Percentiles rank a stretch among this genome's conserved stretches.
phyloP scores from a whole-genome alignment of 2,113 vertebrate genomes.

The Nettapus auritus region DNA sequence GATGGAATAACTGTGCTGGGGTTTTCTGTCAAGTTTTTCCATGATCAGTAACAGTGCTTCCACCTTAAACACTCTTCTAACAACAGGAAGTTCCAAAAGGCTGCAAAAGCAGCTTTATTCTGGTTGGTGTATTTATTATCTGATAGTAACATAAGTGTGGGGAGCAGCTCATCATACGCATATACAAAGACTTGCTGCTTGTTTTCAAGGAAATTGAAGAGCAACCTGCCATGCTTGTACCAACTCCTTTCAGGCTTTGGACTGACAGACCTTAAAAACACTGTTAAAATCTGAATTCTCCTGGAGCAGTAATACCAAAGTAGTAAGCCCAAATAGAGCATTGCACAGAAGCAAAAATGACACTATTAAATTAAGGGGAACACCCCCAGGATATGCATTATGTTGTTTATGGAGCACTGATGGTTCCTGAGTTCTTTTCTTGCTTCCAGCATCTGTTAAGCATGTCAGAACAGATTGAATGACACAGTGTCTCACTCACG shows the following conservation, averaged over 20 bases:
- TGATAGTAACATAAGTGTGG: accelerated
- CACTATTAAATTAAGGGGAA: background rate
- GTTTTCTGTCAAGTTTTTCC: background rate
- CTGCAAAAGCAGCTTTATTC: background rate
- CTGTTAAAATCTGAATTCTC: background rate
- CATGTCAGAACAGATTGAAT: background rate
- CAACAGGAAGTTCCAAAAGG: background rate
- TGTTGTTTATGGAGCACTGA: background rate
- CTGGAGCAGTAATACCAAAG: background rate
- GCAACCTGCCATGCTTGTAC: background rate
- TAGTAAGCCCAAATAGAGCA: background rate
- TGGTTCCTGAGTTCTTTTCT: background rate
- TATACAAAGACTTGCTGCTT: background rate
- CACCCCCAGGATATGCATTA: background rate
- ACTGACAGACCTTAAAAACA: background rate
- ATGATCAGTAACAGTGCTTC: background rate
- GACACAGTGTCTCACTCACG: background rate
- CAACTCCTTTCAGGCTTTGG: background rate
- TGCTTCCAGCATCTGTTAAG: background rate
- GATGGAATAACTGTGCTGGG: accelerated
- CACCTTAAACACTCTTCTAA: background rate
- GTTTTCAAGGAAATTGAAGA: background rate
- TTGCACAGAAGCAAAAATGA: background rate
- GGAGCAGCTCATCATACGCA: background rate
- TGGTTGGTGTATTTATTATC: background rate